Conservation (phyloP, 2,113 vertebrate genomes). For the Puma concolor region DNA sequence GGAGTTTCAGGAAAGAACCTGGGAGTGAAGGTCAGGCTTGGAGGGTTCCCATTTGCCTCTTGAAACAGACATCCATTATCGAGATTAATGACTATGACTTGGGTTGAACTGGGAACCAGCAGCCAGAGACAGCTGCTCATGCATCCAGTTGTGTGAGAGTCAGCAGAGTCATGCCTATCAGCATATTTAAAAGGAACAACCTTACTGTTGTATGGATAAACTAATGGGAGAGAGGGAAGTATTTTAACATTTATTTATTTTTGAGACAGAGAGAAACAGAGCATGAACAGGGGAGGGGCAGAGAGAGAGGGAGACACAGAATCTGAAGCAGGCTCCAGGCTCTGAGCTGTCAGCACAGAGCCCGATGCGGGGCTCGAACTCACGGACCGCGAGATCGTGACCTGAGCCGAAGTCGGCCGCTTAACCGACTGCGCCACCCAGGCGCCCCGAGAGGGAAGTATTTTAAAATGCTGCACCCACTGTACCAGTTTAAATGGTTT, state of each 20-base stretch:
- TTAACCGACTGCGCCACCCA: no score
- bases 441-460: background rate
- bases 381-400: no score
- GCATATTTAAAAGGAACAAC: background rate
- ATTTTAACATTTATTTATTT: background rate
- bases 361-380: no score
- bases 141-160: background rate
- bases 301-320: no score
- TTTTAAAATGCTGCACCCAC: background rate
- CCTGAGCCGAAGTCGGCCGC: no score
- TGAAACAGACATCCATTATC: background rate
- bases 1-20: background rate
- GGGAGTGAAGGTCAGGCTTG: background rate
- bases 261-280: no score
- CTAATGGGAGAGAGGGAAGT: background rate
- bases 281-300: no score
- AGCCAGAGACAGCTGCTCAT: background rate
- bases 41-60: background rate
- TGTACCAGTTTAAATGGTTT: background rate
- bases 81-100: background rate
- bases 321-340: no score
- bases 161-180: background rate
- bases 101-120: background rate
- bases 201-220: background rate
- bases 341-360: no score